Evolutionary conservation across 92 coral and sea anemone species (phyloP), one percentile per base, ranked within the genome.

Genomic region (Meandrina meandrites): DNA sequence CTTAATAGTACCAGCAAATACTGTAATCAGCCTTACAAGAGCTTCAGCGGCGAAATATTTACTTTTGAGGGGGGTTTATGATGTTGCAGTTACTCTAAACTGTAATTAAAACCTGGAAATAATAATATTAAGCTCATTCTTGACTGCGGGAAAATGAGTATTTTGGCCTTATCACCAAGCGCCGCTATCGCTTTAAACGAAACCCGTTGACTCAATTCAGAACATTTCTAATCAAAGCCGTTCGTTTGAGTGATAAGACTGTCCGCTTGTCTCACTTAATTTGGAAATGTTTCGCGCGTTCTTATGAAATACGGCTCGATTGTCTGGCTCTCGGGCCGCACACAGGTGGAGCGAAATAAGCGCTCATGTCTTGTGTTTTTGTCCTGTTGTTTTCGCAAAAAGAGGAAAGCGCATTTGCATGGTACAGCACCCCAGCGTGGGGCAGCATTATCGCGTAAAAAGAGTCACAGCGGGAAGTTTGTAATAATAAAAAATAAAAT

Each of bases 401-500:
- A 89, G 85, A 91, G 88, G 92, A 84, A 89, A 81, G 90, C 89
- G 92, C 87, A 94, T 93, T 93, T 81, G 94, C 94, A 90, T 93
- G 89, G 89, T 86, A 88, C 91, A 86, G 79, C 17, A 78, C 81
- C 95, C 67, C 98, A 91, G 98, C 98, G 91, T 95, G 98, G 86
- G 94, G 91, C 84, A 36, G 94, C 88, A 91, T 95, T 95, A 95
- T 93, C 96, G 88, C 85, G 87, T 84, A 90, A 95, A 93, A 93
- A 89, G 96, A 90, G 92, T 77, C 98, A 68, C 98, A 95, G 98
- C 98, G 89, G 96, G 98, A 79, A 88, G 90, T 90, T 95, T 89
- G 87, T 90, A 92, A 95, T 95, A 93, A 95, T 91, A 95, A 93
- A 93, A 95, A 95, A 93, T 95, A 95, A 95, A 95, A 93, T 95